phyloP scores from a whole-genome alignment of 2,888 invertebrate species.

The Drosophila paracracens region DNA sequence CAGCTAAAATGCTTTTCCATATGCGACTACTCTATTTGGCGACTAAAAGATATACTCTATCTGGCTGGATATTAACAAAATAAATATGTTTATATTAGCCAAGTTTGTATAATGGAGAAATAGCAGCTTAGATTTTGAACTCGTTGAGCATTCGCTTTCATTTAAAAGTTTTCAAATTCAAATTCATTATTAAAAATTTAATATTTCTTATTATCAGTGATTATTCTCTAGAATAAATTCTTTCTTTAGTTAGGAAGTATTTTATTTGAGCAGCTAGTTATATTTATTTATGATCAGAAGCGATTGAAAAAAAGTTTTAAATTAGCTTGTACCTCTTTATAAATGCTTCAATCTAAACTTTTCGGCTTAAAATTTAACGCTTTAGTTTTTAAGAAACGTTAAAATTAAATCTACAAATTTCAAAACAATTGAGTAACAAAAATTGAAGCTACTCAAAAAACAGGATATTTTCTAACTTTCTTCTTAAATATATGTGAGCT shows the following conservation, averaged over 20 bases:
- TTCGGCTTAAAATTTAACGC: rapidly evolving
- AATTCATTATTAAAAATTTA: too few species aligned
- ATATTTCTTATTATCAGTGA: too few species aligned
- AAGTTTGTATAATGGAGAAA: neutral
- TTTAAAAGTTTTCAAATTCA: neutral
- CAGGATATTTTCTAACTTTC: neutral
- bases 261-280: neutral
- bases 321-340: neutral
- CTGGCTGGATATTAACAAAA: neutral
- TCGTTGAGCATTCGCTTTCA: neutral
- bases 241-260: neutral
- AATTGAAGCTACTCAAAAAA: neutral
- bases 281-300: neutral
- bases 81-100: neutral
- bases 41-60: neutral
- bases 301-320: neutral
- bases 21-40: neutral
- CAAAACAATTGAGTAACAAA: neutral
- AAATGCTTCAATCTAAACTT: neutral
- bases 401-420: neutral
- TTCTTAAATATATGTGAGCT: rapidly evolving
- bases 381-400: neutral
- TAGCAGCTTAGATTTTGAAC: neutral
- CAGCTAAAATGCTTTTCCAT: neutral
- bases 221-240: rapidly evolving